A percentile compares a stretch with the other conserved stretches of the same genome.
These are phyloP conservation scores for Porites lutea DNA, from an alignment of 64 coral and sea anemone species.

Conservation along the genomic window DNA sequence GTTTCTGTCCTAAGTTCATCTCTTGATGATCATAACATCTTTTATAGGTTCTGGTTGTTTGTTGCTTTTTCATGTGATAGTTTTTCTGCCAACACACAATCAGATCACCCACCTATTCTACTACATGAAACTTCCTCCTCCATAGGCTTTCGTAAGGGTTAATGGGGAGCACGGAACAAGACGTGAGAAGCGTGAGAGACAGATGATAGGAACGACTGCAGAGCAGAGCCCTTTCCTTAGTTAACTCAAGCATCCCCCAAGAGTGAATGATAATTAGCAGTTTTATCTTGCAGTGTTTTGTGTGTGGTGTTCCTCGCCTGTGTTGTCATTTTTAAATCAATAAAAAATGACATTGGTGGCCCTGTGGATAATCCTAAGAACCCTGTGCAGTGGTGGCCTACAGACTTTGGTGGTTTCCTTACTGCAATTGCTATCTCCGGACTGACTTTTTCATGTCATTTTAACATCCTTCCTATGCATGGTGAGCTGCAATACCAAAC, in stretches of 20 bases:
- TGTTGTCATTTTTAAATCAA: conserved; percentile 71
- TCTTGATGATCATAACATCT: neutral
- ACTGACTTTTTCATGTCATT: conserved; percentile 89
- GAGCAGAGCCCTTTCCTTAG: too few species aligned
- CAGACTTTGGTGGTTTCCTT: conserved; percentile 76
- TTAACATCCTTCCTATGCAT: conserved; percentile 94
- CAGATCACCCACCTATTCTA: too few species aligned
- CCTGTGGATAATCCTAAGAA: conserved; percentile 43
- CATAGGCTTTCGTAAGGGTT: too few species aligned
- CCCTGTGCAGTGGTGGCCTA: conserved; percentile 85
- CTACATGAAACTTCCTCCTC: too few species aligned
- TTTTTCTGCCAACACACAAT: too few species aligned
- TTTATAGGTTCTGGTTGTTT: neutral
- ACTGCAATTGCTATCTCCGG: conserved; percentile 75
- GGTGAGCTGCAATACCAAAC: conserved; percentile 88
- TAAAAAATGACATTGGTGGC: conserved; percentile 70
- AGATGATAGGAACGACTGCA: too few species aligned
- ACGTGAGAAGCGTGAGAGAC: too few species aligned
- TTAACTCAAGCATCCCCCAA: neutral
- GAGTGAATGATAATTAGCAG: neutral
- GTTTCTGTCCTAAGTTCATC: too few species aligned
- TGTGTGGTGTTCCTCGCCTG: conserved; percentile 83
- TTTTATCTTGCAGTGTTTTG: conserved; percentile 67
- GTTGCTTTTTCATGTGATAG: too few species aligned
- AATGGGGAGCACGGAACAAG: too few species aligned